Percentiles rank a stretch among this genome's conserved stretches.
Conservation (phyloP, 2,888 invertebrate genomes). For the Pyrrhosoma nymphula region DNA sequence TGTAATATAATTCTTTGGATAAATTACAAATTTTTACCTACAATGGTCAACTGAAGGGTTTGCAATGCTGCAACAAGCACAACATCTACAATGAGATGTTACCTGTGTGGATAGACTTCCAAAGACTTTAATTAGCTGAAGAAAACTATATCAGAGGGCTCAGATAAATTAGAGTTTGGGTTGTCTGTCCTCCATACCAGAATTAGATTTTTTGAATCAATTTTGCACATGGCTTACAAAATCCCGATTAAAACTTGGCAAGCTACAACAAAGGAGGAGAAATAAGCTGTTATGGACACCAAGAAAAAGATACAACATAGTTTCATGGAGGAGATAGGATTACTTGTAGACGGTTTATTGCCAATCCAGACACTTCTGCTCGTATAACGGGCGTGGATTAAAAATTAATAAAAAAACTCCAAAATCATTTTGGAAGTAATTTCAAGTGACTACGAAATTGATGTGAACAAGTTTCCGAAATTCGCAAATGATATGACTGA, state of each 20-base stretch:
- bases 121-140: neutral
- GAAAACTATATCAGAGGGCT: neutral
- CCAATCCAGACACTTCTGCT: neutral
- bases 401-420: neutral
- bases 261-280: neutral
- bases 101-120: neutral
- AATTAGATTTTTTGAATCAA: neutral
- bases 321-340: neutral
- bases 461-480: neutral
- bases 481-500: neutral
- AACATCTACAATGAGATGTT: neutral
- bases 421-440: neutral
- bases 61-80: neutral
- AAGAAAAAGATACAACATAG: neutral
- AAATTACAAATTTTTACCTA: neutral
- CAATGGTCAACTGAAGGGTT: slow-evolving; percentile 12
- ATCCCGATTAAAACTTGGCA: neutral
- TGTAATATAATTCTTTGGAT: too few relatives aligned
- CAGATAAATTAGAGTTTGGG: neutral
- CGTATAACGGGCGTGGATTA: neutral
- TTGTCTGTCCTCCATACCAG: neutral
- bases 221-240: neutral
- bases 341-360: neutral
- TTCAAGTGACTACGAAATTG: neutral
- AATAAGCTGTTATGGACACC: neutral